Evolutionary conservation across 2,113 vertebrate genomes (phyloP), one percentile per base, ranked within the genome.

Genomic region (Oceanites oceanicus): DNA sequence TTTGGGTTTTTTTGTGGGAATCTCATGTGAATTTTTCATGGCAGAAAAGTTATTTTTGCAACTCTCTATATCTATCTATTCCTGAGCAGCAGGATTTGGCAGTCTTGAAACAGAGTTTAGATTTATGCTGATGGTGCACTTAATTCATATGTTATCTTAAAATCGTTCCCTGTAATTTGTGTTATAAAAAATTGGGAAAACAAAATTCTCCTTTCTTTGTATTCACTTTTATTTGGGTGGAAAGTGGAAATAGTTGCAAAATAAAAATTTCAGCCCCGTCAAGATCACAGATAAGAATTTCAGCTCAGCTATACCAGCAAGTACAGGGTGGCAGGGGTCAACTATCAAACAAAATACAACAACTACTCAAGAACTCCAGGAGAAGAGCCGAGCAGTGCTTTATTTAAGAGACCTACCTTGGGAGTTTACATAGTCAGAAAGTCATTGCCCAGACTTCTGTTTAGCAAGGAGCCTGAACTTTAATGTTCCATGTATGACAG

Each of bases 131-230:
- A 62, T 40, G 36, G 52, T 87, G 90, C 49, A 34, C 68, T 90
- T 90, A 94, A 90, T 94, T 92, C 40, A 9, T 75, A 36, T n/a
- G 42, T 47, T 63, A 59, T 23, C 86, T 89, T 94, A 89, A 91
- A 95, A 91, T 50, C 3, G 23, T 62, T 83, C 63, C 34, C 42
- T 67, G 25, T 40, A 80, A 62, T 50, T 66, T 81, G 30, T 71
- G 27, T 77, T 86, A 77, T 10, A 90, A 77, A 72, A 71, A 18
- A 74, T 7, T 16, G 7, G 42, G 36, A 80, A 76, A 74, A 74
- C 10, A 52, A 55, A 63, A 22, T 38, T 38, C 0, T 47, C 23
- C 27, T 65, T 58, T 47, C 11, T 78, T 58, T 29, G 10, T 63
- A 34, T 34, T 71, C 3, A 40, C 9, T 25, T 55, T 75, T 44